A percentile compares a stretch with the other conserved stretches of the same genome.
Conservation (phyloP, 2,797 vertebrate species). For the Rhinichthys osculus region DNA sequence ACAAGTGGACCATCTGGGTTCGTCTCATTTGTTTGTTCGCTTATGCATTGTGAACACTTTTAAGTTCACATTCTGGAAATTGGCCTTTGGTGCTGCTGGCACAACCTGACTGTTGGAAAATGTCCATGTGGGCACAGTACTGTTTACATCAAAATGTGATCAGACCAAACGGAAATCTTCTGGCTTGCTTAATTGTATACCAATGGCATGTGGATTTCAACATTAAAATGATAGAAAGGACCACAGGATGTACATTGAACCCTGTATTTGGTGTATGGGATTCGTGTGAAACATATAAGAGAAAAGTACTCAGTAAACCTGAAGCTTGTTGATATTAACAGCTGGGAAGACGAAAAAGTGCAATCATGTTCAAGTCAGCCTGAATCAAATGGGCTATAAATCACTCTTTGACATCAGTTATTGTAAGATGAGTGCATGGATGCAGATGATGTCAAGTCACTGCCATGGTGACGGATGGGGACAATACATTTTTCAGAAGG, state of each 20-base stretch:
- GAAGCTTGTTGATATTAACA: slow-evolving; percentile 45
- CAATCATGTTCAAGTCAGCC: slow-evolving; percentile 40
- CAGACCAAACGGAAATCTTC: slow-evolving; percentile 3
- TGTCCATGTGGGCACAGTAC: not conserved
- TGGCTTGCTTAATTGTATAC: slow-evolving; percentile 12
- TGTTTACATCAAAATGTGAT: slow-evolving; percentile 32
- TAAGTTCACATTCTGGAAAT: slow-evolving; percentile 28
- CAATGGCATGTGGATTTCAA: slow-evolving; percentile 8
- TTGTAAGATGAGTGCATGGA: slow-evolving; percentile 41
- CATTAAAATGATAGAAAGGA: not conserved
- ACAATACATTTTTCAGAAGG: slow-evolving; percentile 13
- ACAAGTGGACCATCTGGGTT: slow-evolving; percentile 16
- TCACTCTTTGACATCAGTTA: slow-evolving; percentile 45
- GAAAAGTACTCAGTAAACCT: slow-evolving; percentile 17
- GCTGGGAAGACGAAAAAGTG: slow-evolving; percentile 24
- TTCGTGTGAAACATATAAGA: not conserved
- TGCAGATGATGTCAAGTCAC: slow-evolving; percentile 35
- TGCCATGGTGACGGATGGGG: slow-evolving; percentile 20
- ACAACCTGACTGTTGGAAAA: slow-evolving; percentile 2
- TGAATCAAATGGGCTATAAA: slow-evolving; percentile 38
- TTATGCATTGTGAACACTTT: slow-evolving; percentile 12
- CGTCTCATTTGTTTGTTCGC: not conserved
- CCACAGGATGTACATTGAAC: not conserved
- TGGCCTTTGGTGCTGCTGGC: slow-evolving; percentile 14
- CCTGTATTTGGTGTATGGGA: not conserved